Evolutionary conservation across 2,113 vertebrate genomes (phyloP).

Genomic region (Neofelis nebulosa): DNA sequence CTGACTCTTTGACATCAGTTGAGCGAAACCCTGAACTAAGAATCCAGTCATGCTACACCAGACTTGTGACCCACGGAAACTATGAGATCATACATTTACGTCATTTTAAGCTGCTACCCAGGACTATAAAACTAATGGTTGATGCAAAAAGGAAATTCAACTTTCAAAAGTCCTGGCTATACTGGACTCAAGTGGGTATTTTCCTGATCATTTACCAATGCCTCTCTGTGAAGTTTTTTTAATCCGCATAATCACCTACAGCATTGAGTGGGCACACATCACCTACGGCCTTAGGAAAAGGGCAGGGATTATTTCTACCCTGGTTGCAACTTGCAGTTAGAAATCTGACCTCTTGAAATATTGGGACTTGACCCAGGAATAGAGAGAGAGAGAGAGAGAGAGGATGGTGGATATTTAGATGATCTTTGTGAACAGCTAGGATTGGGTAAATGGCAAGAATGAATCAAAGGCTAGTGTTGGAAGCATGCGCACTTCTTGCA

Average conservation of each 20-base stretch:
- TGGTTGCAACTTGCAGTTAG: not conserved
- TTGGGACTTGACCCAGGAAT: not conserved
- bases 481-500: not conserved
- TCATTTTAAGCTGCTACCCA: not conserved
- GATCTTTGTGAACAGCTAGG: not conserved
- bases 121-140: not conserved
- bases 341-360: not conserved
- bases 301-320: not conserved
- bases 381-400: not conserved
- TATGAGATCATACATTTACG: not conserved
- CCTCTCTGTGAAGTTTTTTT: not conserved
- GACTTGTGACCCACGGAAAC: not conserved
- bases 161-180: not conserved
- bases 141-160: not conserved
- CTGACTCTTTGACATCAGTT: not conserved
- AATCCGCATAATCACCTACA: not conserved
- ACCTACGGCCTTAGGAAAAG: not conserved
- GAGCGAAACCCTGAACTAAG: not conserved
- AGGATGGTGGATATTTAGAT: not conserved
- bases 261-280: too few relatives aligned
- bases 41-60: not conserved
- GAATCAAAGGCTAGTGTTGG: not conserved
- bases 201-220: not conserved
- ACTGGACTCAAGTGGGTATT: not conserved
- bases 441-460: not conserved